phyloP scores from a whole-genome alignment of 2,113 vertebrate genomes.

The Bagarius yarrelli region DNA sequence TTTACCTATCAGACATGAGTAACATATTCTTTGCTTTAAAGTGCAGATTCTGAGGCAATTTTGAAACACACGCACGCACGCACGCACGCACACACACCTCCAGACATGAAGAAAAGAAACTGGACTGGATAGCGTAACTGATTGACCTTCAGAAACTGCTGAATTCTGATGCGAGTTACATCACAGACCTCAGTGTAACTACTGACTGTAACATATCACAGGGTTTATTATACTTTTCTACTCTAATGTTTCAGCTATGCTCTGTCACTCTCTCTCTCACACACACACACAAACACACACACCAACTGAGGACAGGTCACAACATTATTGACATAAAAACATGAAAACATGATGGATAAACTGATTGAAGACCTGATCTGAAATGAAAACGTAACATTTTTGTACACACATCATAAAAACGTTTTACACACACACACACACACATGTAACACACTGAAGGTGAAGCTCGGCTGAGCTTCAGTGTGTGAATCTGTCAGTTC shows the following conservation, averaged over 20 bases:
- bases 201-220: background rate
- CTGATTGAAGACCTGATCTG: background rate
- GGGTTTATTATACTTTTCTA: background rate
- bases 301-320: background rate
- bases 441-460: background rate
- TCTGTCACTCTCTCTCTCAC: background rate
- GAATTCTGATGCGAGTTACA: background rate
- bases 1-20: conserved; percentile 40
- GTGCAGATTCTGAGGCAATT: conserved; percentile 79
- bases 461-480: background rate
- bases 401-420: background rate
- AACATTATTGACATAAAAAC: background rate
- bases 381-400: background rate
- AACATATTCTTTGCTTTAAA: conserved; percentile 66
- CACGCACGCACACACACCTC: background rate
- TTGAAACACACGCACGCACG: conserved; percentile 57
- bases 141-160: conserved; percentile 43
- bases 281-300: background rate
- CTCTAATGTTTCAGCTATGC: background rate
- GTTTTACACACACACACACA: background rate
- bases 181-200: background rate
- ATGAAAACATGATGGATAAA: background rate
- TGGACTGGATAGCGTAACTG: background rate
- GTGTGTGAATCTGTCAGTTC: background rate
- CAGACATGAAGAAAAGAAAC: conserved; percentile 7